Base-by-base conservation (phyloP, 2,888 invertebrate species). In the Tetheella fluctuosa region DNA sequence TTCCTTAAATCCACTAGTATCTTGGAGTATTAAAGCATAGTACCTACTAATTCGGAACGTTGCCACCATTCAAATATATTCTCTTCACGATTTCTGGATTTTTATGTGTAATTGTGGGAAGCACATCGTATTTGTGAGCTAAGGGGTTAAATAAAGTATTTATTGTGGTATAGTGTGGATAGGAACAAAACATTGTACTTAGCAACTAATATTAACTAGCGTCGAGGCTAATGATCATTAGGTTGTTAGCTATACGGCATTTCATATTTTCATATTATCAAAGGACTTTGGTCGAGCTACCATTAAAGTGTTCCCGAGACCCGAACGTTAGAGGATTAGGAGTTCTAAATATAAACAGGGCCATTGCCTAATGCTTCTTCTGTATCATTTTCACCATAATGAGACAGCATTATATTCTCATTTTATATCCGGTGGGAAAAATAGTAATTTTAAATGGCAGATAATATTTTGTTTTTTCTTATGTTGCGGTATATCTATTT, bases 181-280 rank as follows among this genome's bases (percentile, higher is more conserved):
- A 54, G 20, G 13, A 13, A 20, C 34, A 34, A 54, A 37, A 34
- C 55, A 55, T 55, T 55, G 34, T 20, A 34, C 34, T 55, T 55
- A 55, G 37, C 42, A 20, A 23, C 55, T 34, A 55, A 37, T 55
- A 55, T 55, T 55, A 23, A 20, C 37, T 23, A 17, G 37, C 30
- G 34, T 23, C 55, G 34, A 55, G 55, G 20, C 48, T 55, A 55
- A 55, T 55, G 55, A 55, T 55, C 55, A 55, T 55, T 55, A 55
- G 34, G 34, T 20, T 48, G 48, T 48, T 48, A 20, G n/a, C 8
- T 48, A 20, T 48, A n/a, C 55, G 55, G 20, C 55, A 34, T 55
- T 54, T 55, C 55, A 55, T 17, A 15, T 54, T 54, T 54, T 30
- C 54, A 54, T 23, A 34, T 37, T 37, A 55, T 55, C 37, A 55